Base-by-base conservation (phyloP, 2,113 vertebrate genomes). In the Strigops habroptila region DNA sequence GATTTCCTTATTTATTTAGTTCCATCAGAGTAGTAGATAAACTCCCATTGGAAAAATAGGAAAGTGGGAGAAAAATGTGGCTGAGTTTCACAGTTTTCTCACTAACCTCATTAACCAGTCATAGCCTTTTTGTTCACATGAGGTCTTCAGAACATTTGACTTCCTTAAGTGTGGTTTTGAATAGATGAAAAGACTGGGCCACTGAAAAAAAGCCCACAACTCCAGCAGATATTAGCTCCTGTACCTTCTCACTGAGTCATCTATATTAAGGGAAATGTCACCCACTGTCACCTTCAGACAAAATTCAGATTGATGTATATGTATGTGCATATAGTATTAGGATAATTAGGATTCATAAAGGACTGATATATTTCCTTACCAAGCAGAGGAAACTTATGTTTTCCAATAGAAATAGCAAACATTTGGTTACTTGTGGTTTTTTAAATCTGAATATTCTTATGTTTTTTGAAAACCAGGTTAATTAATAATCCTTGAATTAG, bases 131-230 rank as follows among this genome's bases (percentile, higher is more conserved):
- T 43, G 21, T 52, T 88, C 18, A 37, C 25, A 37, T 1, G 4
- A 53, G n/a, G 21, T 43, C 10, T 25, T 79, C 37, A 15, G 27
- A 74, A 41, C 3, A 12, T 5, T 7, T 62, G 18, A 25, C 14
- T 77, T 82, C 21, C 24, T 60, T 48, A 60, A 16, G 3, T 43
- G 25, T 52, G 18, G 25, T 52, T 67, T 48, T 27, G n/a, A 88
- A 55, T 33, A 35, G 10, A 53, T 19, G 3, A 73, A 51, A 88
- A 35, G 27, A 43, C 22, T 65, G 14, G 17, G 52, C 18, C 5
- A 18, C 12, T 33, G 13, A 0, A 39, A 35, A n/a, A 28, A 21
- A 18, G 0, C 7, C 10, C 35, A 28, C 24, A 71, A 25, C 7
- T 77, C 14, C 24, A 59, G 49, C 8, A 77, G 15, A 19, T 82